Conservation (phyloP, 2,797 vertebrate species). For the Labroides dimidiatus region DNA sequence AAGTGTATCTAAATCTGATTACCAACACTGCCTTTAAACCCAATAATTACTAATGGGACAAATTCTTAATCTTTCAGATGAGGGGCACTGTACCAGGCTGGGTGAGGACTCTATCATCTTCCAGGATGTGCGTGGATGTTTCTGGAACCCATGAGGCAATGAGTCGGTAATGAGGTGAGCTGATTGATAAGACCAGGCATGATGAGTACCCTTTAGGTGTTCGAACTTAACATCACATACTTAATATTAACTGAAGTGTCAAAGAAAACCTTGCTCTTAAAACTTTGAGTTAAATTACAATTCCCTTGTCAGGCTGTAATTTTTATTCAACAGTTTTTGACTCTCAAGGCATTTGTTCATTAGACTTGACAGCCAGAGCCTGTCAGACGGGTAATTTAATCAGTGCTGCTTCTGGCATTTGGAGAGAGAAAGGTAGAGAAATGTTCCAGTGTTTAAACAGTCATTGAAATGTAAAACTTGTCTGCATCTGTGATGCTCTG, state of each 20-base stretch:
- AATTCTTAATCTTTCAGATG: neutral
- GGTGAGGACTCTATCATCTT: neutral
- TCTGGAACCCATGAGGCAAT: slow-evolving; percentile 4
- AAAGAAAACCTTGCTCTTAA: neutral
- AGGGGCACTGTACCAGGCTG: neutral
- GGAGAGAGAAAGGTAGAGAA: neutral
- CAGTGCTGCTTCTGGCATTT: neutral
- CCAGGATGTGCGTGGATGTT: neutral
- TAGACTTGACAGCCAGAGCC: neutral
- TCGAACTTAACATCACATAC: neutral
- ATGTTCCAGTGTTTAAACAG: neutral
- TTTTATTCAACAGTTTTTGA: neutral
- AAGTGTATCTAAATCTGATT: too few species aligned
- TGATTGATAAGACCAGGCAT: neutral
- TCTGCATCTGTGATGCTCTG: neutral
- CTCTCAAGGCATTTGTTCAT: neutral
- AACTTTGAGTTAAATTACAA: neutral
- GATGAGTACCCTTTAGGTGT: neutral
- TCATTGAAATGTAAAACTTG: neutral
- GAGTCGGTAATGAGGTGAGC: neutral
- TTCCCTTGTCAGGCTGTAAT: neutral
- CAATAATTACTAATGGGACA: slow-evolving; percentile 7
- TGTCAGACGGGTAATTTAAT: neutral
- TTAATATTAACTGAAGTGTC: neutral
- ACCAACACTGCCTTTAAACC: too few species aligned